Base-by-base conservation (phyloP, 2,888 invertebrate species). In the Eupelmus urozonus region DNA sequence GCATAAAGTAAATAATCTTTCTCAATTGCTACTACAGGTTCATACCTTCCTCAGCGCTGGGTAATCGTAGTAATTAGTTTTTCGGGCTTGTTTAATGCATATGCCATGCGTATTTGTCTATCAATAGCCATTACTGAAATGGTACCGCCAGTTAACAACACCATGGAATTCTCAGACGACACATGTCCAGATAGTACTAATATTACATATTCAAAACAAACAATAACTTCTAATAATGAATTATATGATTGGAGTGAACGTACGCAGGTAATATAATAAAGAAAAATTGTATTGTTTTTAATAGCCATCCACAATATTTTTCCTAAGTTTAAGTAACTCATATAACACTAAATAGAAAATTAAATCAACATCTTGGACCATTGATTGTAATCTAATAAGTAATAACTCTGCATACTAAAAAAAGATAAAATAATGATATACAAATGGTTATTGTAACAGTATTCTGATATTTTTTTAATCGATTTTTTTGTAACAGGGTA, bases 101-200 rank as follows among this genome's bases (percentile, higher is more conserved):
- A 94, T 85, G 93, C 93, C 53, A 94, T 94, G 94, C 90, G 94
- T 2, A 93, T 93, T 3, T 93, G 93, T 80, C 90, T 94, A 7
- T 93, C 93, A 80, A 89, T 94, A 78, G 93, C 94, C 65, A 94
- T 94, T 81, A 94, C 93, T 0, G 92, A 93, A 84, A 92, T 94
- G 92, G 93, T 93, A 7, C 83, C 4, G 25, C 63, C 76, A 3
- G 4, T 5, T 1, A 53, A 65, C 11, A 20, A 69, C 2, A 23
- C 51, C 3, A 23, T 62, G 25, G 70, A 59, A 60, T 63, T 45
- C 5, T 1, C 9, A 2, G 76, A 79, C n/a, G 79, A 79, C 9
- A 81, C 81, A 1, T 81, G 81, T n/a, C 73, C 73, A 9, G 45
- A 63, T 2, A 49, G 66, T 20, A 20, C 51, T 18, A n/a, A 40